phyloP scores from a whole-genome alignment of 2,888 invertebrate species.

The Ecdyonurus torrentis region DNA sequence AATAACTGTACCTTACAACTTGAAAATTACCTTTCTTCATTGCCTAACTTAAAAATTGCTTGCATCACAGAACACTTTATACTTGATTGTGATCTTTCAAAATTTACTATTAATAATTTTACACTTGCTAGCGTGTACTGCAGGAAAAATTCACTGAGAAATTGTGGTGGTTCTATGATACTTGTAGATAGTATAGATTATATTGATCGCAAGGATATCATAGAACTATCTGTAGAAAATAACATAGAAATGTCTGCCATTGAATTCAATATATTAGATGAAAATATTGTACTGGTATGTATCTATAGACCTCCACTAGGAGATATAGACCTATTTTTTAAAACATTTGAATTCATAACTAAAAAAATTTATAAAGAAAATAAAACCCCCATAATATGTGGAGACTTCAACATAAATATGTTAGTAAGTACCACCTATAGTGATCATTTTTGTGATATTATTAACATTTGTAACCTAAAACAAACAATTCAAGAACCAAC shows the following conservation, averaged over 20 bases:
- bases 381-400: not conserved
- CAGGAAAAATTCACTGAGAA: not conserved
- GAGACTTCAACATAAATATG: not conserved
- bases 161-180: not conserved
- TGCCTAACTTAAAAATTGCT: too few species aligned
- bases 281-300: not conserved
- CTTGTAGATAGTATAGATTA: not conserved
- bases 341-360: not conserved
- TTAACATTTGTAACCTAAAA: not conserved
- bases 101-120: not conserved
- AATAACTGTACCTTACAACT: not conserved
- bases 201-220: not conserved
- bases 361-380: not conserved
- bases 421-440: not conserved
- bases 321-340: not conserved
- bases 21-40: not conserved
- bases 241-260: not conserved
- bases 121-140: not conserved
- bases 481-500: not conserved
- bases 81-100: not conserved
- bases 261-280: not conserved
- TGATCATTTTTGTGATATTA: not conserved
- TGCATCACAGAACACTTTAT: not conserved
- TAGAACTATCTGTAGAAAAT: not conserved
- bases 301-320: not conserved